Base-by-base conservation (phyloP, 2,113 vertebrate genomes). In the Terrapene triunguis region DNA sequence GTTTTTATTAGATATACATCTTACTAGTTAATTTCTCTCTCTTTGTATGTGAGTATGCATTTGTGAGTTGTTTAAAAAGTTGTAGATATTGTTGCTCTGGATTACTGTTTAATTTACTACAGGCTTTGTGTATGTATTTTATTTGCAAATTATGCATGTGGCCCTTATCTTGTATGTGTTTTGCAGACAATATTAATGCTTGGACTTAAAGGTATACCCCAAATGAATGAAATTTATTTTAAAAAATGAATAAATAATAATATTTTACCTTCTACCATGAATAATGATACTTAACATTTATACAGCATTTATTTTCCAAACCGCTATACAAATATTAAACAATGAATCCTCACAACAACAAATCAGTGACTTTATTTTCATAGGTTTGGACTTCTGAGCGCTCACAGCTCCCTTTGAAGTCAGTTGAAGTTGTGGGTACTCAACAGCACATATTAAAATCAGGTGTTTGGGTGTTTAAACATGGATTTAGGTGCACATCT, bases 351-450 rank as follows among this genome's bases (percentile, higher is more conserved):
- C 76, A 50, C 65, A 95, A 87, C 42, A 65, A 17, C 32, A 65
- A 65, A 35, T 35, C 32, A 35, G 88, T 96, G 93, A 35, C 96
- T 95, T 97, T 95, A 96, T 97, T 97, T 96, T 97, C 96, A 97
- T 97, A 97, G 88, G 93, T 97, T 97, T 97, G 93, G 96, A 97
- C 97, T 97, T 97, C 96, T 97, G 97, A 97, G 96, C 9, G 0
- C 90, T 96, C 89, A 88, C 78, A 96, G 87, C 55, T 97, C 35
- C 69, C 93, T 95, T 97, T 97, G 96, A 97, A 95, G 96, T 96
- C 16, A 1, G 94, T 78, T 96, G 94, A 96, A 96, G 95, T 95
- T 94, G 92, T 97, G 91, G 96, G 44, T 97, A 94, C 96, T n/a
- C 35, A 21, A 16, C 96, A 97, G 94, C 95, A 96, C 89, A 93